These are phyloP conservation scores for Drosophila atripex DNA, from an alignment of 2,888 invertebrate genomes.

Conservation along the genomic window DNA sequence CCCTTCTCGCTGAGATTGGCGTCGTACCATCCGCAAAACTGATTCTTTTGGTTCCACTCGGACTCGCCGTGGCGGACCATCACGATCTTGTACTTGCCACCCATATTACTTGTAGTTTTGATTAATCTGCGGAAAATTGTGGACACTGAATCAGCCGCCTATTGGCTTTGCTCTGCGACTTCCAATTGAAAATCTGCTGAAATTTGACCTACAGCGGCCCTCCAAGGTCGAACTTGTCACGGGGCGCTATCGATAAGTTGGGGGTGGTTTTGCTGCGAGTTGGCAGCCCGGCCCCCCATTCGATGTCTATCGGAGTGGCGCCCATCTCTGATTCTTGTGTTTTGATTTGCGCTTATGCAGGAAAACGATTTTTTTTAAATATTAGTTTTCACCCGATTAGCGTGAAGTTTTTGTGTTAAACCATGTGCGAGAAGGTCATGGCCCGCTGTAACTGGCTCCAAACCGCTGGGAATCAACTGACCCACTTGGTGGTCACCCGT, in stretches of 20 bases:
- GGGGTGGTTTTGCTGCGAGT: constrained; percentile 1
- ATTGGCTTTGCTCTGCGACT: constrained; percentile 56
- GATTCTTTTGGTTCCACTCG: constrained; percentile 90
- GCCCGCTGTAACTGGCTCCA: constrained; percentile 73
- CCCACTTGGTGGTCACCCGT: constrained; percentile 62
- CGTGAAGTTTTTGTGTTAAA: background rate
- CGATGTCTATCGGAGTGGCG: constrained; percentile 4
- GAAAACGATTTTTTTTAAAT: constrained; percentile 8
- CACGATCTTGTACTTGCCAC: constrained; percentile 87
- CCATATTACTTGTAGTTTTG: constrained; percentile 76
- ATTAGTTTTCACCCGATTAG: background rate
- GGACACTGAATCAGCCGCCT: constrained; percentile 52
- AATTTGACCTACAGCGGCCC: constrained; percentile 72
- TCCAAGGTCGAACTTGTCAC: constrained; percentile 71
- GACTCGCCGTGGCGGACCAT: constrained; percentile 92
- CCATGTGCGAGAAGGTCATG: constrained; percentile 53
- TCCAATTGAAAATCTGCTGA: constrained; percentile 39
- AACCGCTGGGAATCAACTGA: constrained; percentile 69
- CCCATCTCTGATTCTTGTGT: constrained; percentile 14
- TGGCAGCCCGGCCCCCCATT: constrained; percentile 3
- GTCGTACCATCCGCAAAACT: constrained; percentile 91
- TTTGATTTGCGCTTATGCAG: constrained; percentile 28
- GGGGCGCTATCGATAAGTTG: background rate
- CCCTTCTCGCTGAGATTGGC: constrained; percentile 89
- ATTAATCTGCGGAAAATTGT: constrained; percentile 66